Evolutionary conservation across 2,113 vertebrate genomes (phyloP).

Genomic region (Rhineura floridana): DNA sequence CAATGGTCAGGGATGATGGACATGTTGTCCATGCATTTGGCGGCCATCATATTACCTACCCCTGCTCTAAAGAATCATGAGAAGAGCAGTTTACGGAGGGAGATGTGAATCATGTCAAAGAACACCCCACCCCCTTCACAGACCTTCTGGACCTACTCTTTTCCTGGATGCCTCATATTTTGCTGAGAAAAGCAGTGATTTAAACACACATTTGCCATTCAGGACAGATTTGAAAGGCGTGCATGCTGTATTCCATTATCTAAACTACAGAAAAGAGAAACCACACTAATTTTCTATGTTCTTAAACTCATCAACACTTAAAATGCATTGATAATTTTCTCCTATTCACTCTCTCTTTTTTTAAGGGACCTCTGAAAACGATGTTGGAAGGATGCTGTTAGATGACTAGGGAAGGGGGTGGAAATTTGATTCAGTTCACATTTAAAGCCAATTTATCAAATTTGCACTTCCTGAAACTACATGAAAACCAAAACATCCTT

Average conservation of each 20-base stretch:
- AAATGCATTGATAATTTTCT: no score
- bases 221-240: neutral
- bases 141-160: neutral
- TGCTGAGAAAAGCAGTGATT: neutral
- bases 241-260: neutral
- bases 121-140: neutral
- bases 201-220: neutral
- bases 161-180: neutral
- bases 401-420: no score
- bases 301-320: no score
- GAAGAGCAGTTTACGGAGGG: neutral
- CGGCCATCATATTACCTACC: neutral
- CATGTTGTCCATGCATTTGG: neutral
- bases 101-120: neutral
- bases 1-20: neutral
- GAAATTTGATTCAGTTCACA: no score
- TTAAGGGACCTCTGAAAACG: no score
- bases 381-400: no score
- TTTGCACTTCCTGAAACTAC: no score
- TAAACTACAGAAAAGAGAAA: neutral
- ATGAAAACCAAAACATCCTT: no score
- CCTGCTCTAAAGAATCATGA: neutral
- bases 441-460: no score
- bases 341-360: no score
- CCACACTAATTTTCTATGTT: no score